A percentile compares a stretch with the other conserved stretches of the same genome.
phyloP scores from a whole-genome alignment of 2,797 vertebrate genomes.

The Coreius guichenoti region DNA sequence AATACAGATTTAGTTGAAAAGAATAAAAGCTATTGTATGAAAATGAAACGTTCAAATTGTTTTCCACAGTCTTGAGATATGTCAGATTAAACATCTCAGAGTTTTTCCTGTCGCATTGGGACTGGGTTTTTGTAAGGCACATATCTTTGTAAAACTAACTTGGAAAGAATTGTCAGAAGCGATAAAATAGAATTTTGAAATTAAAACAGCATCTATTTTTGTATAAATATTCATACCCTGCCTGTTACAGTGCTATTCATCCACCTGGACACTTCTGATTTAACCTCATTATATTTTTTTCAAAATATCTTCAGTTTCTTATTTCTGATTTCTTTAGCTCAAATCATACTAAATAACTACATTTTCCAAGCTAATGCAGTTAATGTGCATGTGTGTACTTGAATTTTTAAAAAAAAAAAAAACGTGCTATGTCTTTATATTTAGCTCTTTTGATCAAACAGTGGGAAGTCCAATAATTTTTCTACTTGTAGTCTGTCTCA shows the following conservation, averaged over 20 bases:
- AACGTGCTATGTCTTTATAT: conserved; percentile 71
- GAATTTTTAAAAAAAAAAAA: conserved; percentile 66
- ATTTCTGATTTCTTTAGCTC: conserved; percentile 78
- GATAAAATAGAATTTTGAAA: background rate
- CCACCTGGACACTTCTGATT: conserved; percentile 96
- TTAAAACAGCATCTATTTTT: background rate
- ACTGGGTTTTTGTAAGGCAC: background rate
- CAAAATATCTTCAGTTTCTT: conserved; percentile 99
- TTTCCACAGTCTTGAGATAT: background rate
- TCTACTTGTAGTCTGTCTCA: background rate
- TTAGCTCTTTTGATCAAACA: background rate
- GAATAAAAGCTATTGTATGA: background rate
- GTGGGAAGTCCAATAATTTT: background rate
- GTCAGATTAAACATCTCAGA: background rate
- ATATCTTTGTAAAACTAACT: background rate
- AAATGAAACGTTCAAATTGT: background rate
- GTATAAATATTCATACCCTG: background rate
- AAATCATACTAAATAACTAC: conserved; percentile 72
- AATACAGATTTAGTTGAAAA: background rate
- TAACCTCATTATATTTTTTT: conserved; percentile 88
- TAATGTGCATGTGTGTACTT: background rate
- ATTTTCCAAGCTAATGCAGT: background rate
- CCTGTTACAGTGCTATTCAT: conserved; percentile 74
- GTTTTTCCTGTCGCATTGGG: too few species aligned
- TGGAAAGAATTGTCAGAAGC: background rate